A percentile compares a stretch with the other conserved stretches of the same genome.
Conservation (phyloP, 1,140 invertebrate species). For the Drosophila virilis region DNA sequence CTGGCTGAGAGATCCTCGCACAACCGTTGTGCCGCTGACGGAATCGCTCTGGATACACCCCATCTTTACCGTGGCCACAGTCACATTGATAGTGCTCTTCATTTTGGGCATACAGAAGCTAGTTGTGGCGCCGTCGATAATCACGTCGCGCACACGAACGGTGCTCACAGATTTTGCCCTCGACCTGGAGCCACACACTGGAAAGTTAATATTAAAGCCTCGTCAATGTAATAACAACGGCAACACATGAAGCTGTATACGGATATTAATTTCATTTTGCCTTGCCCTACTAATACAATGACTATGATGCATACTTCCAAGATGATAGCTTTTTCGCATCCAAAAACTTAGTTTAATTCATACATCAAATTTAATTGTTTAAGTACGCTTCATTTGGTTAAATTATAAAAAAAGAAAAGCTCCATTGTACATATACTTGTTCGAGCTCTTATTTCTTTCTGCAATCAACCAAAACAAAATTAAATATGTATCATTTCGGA, state of each 20-base stretch:
- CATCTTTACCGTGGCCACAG: constrained; percentile 97
- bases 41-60: constrained; percentile 97
- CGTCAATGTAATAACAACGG: constrained; percentile 86
- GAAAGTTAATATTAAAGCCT: constrained; percentile 94
- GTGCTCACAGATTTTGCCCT: constrained; percentile 93
- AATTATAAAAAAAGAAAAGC: constrained; percentile 64
- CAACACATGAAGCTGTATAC: constrained; percentile 50
- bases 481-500: constrained; percentile 34
- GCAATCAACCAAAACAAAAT: constrained; percentile 54
- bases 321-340: constrained; percentile 27
- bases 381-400: constrained; percentile 45
- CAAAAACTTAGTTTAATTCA: constrained; percentile 57
- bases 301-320: constrained; percentile 27
- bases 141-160: constrained; percentile 93
- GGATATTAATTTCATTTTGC: constrained; percentile 32
- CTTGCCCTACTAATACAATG: constrained; percentile 33
- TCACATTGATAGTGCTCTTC: constrained; percentile 94
- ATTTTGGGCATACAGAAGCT: constrained; percentile 96
- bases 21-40: constrained; percentile 93
- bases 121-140: constrained; percentile 98
- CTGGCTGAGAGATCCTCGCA: constrained; percentile 96
- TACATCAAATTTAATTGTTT: constrained; percentile 24
- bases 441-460: constrained; percentile 39
- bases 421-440: constrained; percentile 54
- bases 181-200: constrained; percentile 98